phyloP scores from a whole-genome alignment of 1,140 invertebrate genomes.

The Frieseomelitta varia region DNA sequence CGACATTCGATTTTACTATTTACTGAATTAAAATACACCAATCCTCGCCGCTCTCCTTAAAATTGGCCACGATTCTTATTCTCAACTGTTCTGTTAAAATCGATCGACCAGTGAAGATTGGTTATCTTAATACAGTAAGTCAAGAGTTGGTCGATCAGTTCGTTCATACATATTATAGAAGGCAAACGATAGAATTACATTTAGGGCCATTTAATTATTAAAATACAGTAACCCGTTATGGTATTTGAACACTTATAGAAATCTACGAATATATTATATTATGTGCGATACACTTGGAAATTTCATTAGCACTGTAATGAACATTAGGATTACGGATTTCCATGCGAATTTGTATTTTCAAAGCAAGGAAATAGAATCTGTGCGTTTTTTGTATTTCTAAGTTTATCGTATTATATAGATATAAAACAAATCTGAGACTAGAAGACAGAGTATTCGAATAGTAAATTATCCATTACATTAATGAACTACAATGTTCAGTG shows the following conservation, averaged over 20 bases:
- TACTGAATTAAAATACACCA: neutral
- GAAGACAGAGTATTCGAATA: neutral
- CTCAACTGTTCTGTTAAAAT: neutral
- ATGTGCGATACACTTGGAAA: neutral
- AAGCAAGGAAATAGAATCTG: too few species aligned
- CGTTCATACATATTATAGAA: neutral
- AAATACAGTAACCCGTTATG: neutral
- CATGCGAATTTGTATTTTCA: too few species aligned
- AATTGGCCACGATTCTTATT: neutral
- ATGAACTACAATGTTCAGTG: neutral
- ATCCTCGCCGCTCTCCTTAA: neutral
- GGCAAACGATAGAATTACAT: neutral
- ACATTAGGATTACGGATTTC: too few species aligned
- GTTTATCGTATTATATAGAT: too few species aligned
- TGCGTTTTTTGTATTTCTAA: too few species aligned
- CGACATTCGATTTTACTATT: conserved; percentile 15
- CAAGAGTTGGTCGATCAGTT: conserved; percentile 9
- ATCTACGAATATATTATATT: neutral
- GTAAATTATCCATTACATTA: neutral
- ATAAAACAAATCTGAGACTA: neutral
- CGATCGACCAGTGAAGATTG: neutral
- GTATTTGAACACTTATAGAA: neutral
- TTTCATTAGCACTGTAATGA: neutral
- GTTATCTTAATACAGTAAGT: neutral
- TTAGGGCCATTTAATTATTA: neutral